Evolutionary conservation across 2,797 vertebrate species (phyloP), one percentile per base, ranked within the genome.

Genomic region (Acanthurus lineatus): DNA sequence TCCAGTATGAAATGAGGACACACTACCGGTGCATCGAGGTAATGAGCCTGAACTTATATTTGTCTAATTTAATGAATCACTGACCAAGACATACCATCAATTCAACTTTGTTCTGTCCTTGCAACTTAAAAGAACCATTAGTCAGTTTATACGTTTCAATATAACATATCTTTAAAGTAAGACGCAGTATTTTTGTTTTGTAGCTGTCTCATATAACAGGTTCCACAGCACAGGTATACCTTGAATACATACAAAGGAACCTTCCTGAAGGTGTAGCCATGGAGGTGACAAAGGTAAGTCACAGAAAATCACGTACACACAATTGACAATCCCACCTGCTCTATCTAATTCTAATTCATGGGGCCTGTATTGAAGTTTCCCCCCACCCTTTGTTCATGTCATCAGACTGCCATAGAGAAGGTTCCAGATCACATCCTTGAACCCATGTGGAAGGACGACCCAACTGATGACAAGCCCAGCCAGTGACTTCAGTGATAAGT

Each of bases 1-100:
- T 98, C 69, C 98, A 99, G 87, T 99, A 99, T 89, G 98, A 99
- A 94, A 99, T 98, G 96, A 97, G 98, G 90, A 99, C 98, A 1
- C 95, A 97, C 83, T 98, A 96, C 80, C 73, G 95, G 20, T 94
- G 91, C 86, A 92, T 99, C 38, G 95, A 98, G 96, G 98, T 99
- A 88, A 91, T 79, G 1, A 69, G 7, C 4, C 71, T 47, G 6
- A 69, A 16, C 12, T 51, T 52, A 16, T 0, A 1, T 47, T 38
- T 7, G 3, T 19, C 69, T 1, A 47, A 63, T 67, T 56, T 0
- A 57, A 20, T 54, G 2, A 45, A 16, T 61, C 57, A 35, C 5
- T 70, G 12, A 60, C 11, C 9, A 5, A 19, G 8, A n/a, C 5
- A 1, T 22, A 4, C n/a, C 6, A 59, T 14, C 5, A 53, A 63